Evolutionary conservation across 2,797 vertebrate species (phyloP).

Genomic region (Staurois parvus): DNA sequence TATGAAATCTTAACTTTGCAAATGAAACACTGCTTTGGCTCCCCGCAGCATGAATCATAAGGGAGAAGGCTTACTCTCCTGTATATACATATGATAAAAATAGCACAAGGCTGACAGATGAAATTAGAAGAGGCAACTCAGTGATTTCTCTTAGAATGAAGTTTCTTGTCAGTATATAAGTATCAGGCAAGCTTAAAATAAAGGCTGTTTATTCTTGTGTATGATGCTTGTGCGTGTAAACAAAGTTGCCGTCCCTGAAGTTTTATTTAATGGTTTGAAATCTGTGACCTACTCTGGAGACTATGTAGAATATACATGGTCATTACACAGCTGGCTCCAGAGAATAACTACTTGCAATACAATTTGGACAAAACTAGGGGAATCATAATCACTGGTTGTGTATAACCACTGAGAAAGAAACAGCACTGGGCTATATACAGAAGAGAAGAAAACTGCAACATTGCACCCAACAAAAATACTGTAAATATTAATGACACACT

Average conservation of each 20-base stretch:
- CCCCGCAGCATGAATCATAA: slow-evolving; percentile 31
- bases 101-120: slow-evolving; percentile 28
- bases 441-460: background rate
- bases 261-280: background rate
- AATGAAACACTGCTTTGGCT: slow-evolving; percentile 34
- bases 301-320: background rate
- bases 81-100: slow-evolving; percentile 33
- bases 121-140: slow-evolving; percentile 37
- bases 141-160: slow-evolving; percentile 7
- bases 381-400: background rate
- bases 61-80: slow-evolving; percentile 12
- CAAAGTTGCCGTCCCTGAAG: background rate
- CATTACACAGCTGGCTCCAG: background rate
- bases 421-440: background rate
- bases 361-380: background rate
- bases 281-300: background rate
- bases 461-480: background rate
- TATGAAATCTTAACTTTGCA: slow-evolving; percentile 32
- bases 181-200: background rate
- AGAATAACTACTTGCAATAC: background rate
- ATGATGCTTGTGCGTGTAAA: background rate
- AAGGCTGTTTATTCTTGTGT: slow-evolving; percentile 3
- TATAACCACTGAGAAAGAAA: background rate
- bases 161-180: slow-evolving; percentile 58
- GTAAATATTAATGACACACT: background rate